Evolutionary conservation across 2,113 vertebrate genomes (phyloP), one percentile per base, ranked within the genome.

Genomic region (Synodontis membranacea): DNA sequence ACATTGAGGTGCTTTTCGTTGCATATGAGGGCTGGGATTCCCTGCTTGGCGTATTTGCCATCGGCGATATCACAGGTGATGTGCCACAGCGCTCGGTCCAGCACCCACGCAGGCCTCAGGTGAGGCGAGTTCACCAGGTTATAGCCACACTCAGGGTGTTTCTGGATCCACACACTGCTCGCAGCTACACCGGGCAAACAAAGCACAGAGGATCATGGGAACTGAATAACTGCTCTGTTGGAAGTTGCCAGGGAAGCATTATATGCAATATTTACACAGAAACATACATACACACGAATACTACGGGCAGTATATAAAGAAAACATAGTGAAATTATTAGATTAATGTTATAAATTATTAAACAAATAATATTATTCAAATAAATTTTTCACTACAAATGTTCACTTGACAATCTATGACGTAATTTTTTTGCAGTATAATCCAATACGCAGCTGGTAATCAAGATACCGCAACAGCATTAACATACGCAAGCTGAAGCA

Each of bases 111-210:
- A 39, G 97, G 96, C 76, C 96, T 97, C 91, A 97, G 93, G 89
- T 98, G 95, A 44, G 96, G 96, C 62, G 96, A 97, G 90, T 97
- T 98, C 21, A 96, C 92, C 58, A 98, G 94, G 89, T 97, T 98
- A 90, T 97, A 97, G 3, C 94, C 96, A 88, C 96, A 96, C 89
- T 98, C 97, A 0, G 97, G 97, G 88, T 97, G 97, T 19, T 95
- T 89, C 23, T 92, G 92, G 70, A 98, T 92, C 97, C 97, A 97
- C 70, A 94, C 93, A 87, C 96, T 97, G 88, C 95, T 96, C 31
- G 95, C 34, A 91, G 96, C 97, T 97, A 52, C 9, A 64, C 0
- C 5, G 50, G 23, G 21, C 8, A 85, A 46, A 60, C 9, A 58
- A 81, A n/a, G 14, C 60, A 28, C 2, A 68, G 9, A 78, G 6